Evolutionary conservation across 2,888 invertebrate genomes (phyloP), one percentile per base, ranked within the genome.

Genomic region (Drosophila mulleri): DNA sequence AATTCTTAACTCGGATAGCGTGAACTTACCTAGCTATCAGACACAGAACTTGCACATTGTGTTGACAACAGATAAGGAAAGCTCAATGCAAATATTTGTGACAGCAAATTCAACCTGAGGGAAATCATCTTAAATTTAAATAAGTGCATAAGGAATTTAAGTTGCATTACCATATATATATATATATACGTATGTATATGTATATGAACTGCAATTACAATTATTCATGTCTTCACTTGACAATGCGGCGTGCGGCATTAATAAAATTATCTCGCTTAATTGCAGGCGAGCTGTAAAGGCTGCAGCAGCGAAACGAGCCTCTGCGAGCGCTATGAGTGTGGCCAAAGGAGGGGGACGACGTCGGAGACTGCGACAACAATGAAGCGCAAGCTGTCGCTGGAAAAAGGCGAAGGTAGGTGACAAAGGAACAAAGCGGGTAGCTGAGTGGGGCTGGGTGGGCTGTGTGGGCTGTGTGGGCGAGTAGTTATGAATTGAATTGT

Each of bases 211-310:
- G 45, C 14, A 67, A 58, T 70, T 41, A 47, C 39, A n/a, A 26
- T 56, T 57, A 35, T 26, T 62, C 52, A 72, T 63, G 41, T 35
- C 41, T 37, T n/a, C 45, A 18, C 18, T 39, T 26, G 39, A 26
- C 47, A 48, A 37, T 41, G 23, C 56, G 32, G 56, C 60, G 58
- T 12, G 41, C 41, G 41, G 26, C 60, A 70, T 70, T 52, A 52
- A 68, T 71, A 41, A 32, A 72, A 66, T 65, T 41, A 56, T 20
- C 58, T 4, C 32, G 26, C 18, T 58, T 54, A 60, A 50, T 87
- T 90, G 26, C 77, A 93, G 93, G 76, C 89, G 69, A 91, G 87
- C 75, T 93, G 92, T 78, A 92, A 90, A 77, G 80, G 88, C 78
- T 93, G 93, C 59, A 89, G 87, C 70, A 90, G 86, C 37, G 92